These are phyloP conservation scores for Philhelius pedissequus DNA, from an alignment of 2,888 invertebrate species.

Conservation along the genomic window DNA sequence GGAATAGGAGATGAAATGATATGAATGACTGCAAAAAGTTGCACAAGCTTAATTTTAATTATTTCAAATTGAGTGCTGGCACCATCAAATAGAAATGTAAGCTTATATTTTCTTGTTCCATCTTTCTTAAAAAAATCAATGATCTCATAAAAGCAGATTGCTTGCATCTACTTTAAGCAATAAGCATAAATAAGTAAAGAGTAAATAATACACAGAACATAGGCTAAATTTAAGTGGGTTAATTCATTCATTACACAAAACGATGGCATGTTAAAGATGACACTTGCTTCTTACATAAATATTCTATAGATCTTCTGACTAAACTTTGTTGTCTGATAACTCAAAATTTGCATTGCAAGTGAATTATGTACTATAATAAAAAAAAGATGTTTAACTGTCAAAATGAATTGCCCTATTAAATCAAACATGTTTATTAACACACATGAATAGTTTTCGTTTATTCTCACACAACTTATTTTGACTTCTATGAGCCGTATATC, in stretches of 20 bases:
- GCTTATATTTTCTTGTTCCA: not conserved
- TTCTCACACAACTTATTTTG: no score
- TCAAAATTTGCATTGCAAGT: no score
- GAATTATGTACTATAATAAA: no score
- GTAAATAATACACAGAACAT: not conserved
- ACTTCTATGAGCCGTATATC: no score
- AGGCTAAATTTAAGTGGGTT: constrained; percentile 36
- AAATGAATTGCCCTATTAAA: no score
- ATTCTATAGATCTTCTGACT: constrained; percentile 18
- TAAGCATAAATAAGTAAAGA: constrained; percentile 18
- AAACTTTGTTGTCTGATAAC: not conserved
- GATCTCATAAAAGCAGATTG: constrained; percentile 57
- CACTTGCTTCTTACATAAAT: constrained; percentile 10
- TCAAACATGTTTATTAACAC: no score
- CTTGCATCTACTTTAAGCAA: constrained; percentile 39
- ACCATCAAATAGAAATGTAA: constrained; percentile 6
- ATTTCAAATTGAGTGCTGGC: constrained; percentile 37
- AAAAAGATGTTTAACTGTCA: no score
- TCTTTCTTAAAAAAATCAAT: constrained; percentile 27
- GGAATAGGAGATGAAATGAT: constrained; percentile 12
- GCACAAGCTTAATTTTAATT: constrained; percentile 53
- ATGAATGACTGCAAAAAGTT: constrained; percentile 24
- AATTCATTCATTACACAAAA: constrained; percentile 32
- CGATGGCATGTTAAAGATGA: constrained; percentile 52
- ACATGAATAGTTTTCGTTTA: no score